Conservation (phyloP, 2,888 invertebrate species). For the Bombyx huttoni region DNA sequence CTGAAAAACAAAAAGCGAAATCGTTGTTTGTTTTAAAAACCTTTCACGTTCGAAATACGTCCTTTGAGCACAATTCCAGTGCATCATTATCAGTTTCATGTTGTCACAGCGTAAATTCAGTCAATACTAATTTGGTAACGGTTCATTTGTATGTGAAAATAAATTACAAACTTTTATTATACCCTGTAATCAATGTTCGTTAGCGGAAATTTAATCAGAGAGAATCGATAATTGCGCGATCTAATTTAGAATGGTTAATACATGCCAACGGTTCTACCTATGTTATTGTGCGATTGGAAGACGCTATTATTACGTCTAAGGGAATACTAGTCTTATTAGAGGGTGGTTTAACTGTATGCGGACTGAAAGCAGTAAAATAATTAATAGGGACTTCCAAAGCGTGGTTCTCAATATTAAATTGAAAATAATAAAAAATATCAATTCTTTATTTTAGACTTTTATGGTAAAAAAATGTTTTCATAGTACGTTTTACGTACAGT, state of each 20-base stretch:
- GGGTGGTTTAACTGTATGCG: background rate
- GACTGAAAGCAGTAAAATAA: background rate
- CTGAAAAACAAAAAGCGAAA: no score
- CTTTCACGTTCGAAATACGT: no score
- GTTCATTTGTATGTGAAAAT: slow-evolving; percentile 20
- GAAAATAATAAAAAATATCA: background rate
- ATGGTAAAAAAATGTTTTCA: no score
- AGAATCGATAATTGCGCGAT: slow-evolving; percentile 27
- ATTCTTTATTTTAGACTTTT: no score
- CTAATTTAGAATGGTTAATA: slow-evolving; percentile 14
- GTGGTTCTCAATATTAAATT: background rate
- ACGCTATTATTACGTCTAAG: background rate
- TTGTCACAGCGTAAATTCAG: slow-evolving; percentile 4
- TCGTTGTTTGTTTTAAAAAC: background rate
- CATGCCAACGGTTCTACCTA: slow-evolving; percentile 2
- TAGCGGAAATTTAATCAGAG: slow-evolving; percentile 44
- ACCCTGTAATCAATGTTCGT: slow-evolving; percentile 34
- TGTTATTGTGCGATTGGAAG: slow-evolving; percentile 4
- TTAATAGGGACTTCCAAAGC: background rate
- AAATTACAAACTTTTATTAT: slow-evolving; percentile 31
- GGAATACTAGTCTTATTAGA: background rate
- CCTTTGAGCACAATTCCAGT: no score
- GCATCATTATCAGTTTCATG: background rate
- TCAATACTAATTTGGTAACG: slow-evolving; percentile 21
- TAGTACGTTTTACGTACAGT: no score